Evolutionary conservation across 64 coral and sea anemone genomes (phyloP).

Genomic region (Pocillopora verrucosa): DNA sequence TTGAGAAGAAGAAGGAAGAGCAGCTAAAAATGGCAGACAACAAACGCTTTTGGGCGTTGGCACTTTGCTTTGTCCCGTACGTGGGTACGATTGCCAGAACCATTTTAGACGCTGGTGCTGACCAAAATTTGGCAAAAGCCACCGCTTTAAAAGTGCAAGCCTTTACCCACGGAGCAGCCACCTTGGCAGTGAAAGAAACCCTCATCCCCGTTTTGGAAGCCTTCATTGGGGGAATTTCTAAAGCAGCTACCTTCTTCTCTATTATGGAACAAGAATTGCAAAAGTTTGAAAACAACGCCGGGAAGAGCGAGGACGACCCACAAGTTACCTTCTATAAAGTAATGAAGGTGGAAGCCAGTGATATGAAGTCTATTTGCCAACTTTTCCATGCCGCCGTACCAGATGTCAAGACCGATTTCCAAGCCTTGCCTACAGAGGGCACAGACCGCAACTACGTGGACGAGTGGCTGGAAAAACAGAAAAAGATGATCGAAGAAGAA

Average conservation of each 20-base stretch:
- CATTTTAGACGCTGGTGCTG: not conserved
- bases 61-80: conserved; percentile 30
- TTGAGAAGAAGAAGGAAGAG: conserved; percentile 16
- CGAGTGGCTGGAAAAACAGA: no score
- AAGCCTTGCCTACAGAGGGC: not conserved
- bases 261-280: conserved; percentile 43
- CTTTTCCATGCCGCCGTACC: conserved; percentile 20
- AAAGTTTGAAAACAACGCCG: conserved; percentile 29
- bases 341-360: conserved; percentile 31
- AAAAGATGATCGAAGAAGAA: no score
- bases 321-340: conserved; percentile 34
- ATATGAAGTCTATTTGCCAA: conserved; percentile 43
- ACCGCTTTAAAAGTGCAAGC: not conserved
- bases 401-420: conserved; percentile 39
- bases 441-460: no score
- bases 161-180: not conserved
- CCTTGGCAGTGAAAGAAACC: not conserved
- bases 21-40: not conserved
- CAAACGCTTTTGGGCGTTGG: conserved; percentile 38
- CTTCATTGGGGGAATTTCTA: conserved; percentile 24
- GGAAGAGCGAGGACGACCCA: not conserved
- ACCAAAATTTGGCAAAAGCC: not conserved
- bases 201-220: conserved; percentile 33
- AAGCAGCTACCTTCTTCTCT: conserved; percentile 51
- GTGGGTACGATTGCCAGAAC: conserved; percentile 6